Percentiles rank a stretch among this genome's conserved stretches.
These are phyloP conservation scores for Drosophila willistoni DNA, from an alignment of 1,140 invertebrate genomes.

Conservation along the genomic window DNA sequence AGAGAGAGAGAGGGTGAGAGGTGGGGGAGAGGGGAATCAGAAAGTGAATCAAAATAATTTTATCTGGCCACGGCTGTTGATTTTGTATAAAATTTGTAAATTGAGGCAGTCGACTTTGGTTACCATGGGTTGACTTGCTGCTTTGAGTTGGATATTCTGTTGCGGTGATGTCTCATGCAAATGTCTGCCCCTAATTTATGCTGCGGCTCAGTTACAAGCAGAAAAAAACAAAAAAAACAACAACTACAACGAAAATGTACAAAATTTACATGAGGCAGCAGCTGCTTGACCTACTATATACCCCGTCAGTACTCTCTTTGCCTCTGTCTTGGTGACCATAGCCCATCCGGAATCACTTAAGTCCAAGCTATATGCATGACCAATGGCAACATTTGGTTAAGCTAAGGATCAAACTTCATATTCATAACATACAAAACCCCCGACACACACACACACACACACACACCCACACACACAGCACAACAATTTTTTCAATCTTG, in stretches of 20 bases:
- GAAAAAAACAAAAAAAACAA: too few relatives aligned
- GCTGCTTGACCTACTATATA: conserved; percentile 66
- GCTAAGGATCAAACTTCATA: conserved; percentile 54
- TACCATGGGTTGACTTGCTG: background rate
- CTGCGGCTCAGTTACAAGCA: conserved; percentile 68
- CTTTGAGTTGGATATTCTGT: conserved; percentile 30
- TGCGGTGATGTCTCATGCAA: conserved; percentile 63
- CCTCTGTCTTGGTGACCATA: background rate
- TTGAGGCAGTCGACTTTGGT: conserved; percentile 26
- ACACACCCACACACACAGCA: conserved; percentile 1
- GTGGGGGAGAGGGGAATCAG: too few relatives aligned
- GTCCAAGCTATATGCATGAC: conserved; percentile 66
- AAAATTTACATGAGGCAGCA: conserved; percentile 40
- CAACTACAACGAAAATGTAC: conserved; percentile 45
- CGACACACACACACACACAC: background rate
- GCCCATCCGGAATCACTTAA: conserved; percentile 64
- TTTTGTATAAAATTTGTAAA: conserved; percentile 49
- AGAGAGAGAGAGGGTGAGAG: too few relatives aligned
- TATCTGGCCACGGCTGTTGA: conserved; percentile 31
- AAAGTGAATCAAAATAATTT: background rate
- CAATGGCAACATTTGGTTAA: conserved; percentile 66
- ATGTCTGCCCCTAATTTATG: conserved; percentile 72
- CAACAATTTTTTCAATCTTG: conserved; percentile 10
- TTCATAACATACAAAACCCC: conserved; percentile 53
- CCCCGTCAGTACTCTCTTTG: background rate